A percentile compares a stretch with the other conserved stretches of the same genome.
These are phyloP conservation scores for Nixonia krombeini DNA, from an alignment of 1,140 invertebrate genomes.

Conservation along the genomic window DNA sequence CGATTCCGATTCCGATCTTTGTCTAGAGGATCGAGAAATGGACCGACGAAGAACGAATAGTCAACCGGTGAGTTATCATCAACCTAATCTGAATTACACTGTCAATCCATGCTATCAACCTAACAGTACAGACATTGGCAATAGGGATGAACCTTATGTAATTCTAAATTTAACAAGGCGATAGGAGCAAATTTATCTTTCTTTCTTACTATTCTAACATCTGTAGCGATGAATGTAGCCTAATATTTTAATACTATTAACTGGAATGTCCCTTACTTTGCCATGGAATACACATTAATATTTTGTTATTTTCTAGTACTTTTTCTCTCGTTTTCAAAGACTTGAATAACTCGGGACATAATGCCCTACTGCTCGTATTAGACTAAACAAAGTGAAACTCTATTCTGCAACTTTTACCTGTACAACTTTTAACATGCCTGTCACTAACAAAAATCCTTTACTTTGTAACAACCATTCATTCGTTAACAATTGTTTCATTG, in stretches of 20 bases:
- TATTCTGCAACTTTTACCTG: too few species aligned
- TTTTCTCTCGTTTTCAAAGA: too few species aligned
- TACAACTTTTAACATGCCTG: too few species aligned
- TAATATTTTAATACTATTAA: conserved; percentile 39
- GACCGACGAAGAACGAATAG: conserved; percentile 61
- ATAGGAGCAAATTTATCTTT: conserved; percentile 52
- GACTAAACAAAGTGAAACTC: too few species aligned
- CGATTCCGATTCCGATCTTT: conserved; percentile 90
- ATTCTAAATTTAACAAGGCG: conserved; percentile 69
- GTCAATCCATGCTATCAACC: conserved; percentile 70
- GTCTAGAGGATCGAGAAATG: conserved; percentile 79
- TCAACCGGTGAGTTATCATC: conserved; percentile 72
- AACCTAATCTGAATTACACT: conserved; percentile 71
- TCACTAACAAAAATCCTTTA: too few species aligned
- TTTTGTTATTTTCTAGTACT: too few species aligned
- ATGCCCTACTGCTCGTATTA: too few species aligned
- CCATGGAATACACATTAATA: too few species aligned
- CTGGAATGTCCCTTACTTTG: conserved; percentile 18
- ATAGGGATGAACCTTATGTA: conserved; percentile 69
- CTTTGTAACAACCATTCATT: too few species aligned
- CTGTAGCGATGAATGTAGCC: conserved; percentile 35
- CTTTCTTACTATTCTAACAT: conserved; percentile 1
- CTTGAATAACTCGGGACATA: too few species aligned
- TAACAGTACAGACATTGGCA: conserved; percentile 63
- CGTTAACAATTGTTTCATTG: too few species aligned